Evolutionary conservation across 2,113 vertebrate genomes (phyloP), one percentile per base, ranked within the genome.

Genomic region (Malurus melanocephalus): DNA sequence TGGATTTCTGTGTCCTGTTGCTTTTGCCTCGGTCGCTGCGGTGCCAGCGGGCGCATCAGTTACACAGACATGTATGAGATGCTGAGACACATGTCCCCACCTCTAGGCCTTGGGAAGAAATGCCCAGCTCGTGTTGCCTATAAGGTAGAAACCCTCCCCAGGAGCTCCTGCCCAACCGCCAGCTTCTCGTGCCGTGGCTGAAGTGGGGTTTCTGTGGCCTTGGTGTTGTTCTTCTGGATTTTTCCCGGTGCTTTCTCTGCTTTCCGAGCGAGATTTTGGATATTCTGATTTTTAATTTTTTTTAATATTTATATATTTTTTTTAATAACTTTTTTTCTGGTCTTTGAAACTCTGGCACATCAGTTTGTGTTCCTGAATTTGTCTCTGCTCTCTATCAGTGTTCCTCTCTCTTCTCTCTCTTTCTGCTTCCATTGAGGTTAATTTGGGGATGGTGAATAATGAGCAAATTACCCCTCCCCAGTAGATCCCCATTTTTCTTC

Each of bases 41-140:
- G 57, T 95, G 57, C 97, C 97, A 99, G 99, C 97, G 99, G 99
- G 97, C 98, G 98, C 98, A 99, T 99, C 98, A 99, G 99, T 98
- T 99, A 99, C 98, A 98, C 97, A 97, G 98, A 99, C 98, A 99
- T 99, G 99, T 99, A 99, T 98, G 98, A 99, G 98, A 99, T 99
- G 98, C 98, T 99, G 98, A 98, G 99, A 97, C 99, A 99, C 98
- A 99, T 99, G 99, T 99, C 98, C 97, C 99, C 99, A 94, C 99
- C 99, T 95, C 98, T 99, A 98, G 99, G 99, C 98, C 98, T 99
- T 96, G 99, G 99, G 97, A 99, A 99, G 99, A 99, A 99, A 98
- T 99, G 99, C 96, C 99, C 99, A 43, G 98, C 99, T 96, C 98
- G 99, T 90, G 97, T 99, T 97, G 99, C 99, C 93, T 99, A 99